Evolutionary conservation across 1,140 invertebrate species (phyloP), one percentile per base, ranked within the genome.

Genomic region (Matsumurasca onukii): DNA sequence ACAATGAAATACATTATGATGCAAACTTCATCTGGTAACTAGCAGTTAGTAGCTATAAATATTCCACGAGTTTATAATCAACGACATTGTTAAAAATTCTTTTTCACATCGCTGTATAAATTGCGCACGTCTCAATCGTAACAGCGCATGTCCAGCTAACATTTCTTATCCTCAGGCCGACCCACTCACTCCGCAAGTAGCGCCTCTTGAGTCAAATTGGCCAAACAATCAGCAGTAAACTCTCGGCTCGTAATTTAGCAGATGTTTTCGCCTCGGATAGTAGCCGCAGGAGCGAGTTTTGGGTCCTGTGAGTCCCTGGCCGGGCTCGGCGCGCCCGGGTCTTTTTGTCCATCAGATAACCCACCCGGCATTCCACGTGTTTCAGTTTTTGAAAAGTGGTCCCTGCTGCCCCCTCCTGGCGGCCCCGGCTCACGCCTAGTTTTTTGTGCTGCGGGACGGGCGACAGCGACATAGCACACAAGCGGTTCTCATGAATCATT

Each of bases 341-440:
- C 66, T 67, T 34, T 57, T 52, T 52, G 30, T 67, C 45, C 30
- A 29, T 52, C 66, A 67, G 66, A 67, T 67, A 67, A 39, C n/a
- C n/a, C n/a, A n/a, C n/a, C n/a, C n/a, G n/a, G 51, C 66, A 67
- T 67, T 67, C 66, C 66, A 55, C 49, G 31, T 67, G 66, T 67
- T 67, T 51, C 66, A 34, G 66, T 67, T 67, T 67, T 67, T 67
- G 66, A 67, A 67, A 67, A 67, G 66, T 67, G 66, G 66, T 67
- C 66, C 66, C 52, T 27, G 55, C 55, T n/a, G n/a, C n/a, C n/a
- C 55, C 24, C 29, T 5, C 34, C 34, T 39, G 29, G 31, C 25
- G 55, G n/a, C 66, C 31, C 67, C 31, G 20, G 31, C 31, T 31
- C 52, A 30, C 29, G 34, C 24, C 64, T 15, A 5, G 13, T 66